Conservation (phyloP, 2,888 invertebrate genomes). For the Torymus auratus region DNA sequence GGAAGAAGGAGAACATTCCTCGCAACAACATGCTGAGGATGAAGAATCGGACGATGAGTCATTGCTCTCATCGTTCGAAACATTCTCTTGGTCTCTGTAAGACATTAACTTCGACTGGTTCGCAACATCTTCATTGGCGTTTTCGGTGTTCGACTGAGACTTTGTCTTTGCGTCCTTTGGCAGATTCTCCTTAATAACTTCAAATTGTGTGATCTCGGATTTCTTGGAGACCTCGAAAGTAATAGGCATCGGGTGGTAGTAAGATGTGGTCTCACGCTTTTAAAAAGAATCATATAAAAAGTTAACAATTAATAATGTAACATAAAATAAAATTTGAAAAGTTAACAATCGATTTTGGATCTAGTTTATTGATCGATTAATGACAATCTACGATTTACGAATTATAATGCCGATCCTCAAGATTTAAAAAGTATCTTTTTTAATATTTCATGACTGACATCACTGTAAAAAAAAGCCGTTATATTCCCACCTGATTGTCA, state of each 20-base stretch:
- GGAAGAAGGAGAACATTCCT: not conserved
- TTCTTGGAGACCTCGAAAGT: conserved; percentile 14
- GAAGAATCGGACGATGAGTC: conserved; percentile 7
- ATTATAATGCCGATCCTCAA: too few species aligned
- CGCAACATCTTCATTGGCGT: not conserved
- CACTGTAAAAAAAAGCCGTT: too few species aligned
- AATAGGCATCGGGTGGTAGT: not conserved
- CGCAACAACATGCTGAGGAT: not conserved
- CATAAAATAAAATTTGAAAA: not conserved
- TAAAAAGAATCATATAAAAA: not conserved
- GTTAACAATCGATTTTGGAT: not conserved
- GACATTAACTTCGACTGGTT: not conserved
- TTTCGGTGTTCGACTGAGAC: not conserved
- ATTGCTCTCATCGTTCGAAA: not conserved
- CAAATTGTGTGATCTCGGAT: conserved; percentile 51
- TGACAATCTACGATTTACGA: too few species aligned
- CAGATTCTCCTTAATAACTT: conserved; percentile 54
- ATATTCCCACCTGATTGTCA: conserved; percentile 9
- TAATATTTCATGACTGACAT: too few species aligned
- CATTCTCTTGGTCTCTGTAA: conserved; percentile 12
- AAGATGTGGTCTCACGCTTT: conserved; percentile 5
- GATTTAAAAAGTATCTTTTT: too few species aligned
- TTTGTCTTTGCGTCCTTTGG: not conserved
- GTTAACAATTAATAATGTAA: not conserved
- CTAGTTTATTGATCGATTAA: too few species aligned